A percentile compares a stretch with the other conserved stretches of the same genome.
phyloP scores from a whole-genome alignment of 2,113 vertebrate species.

The Arizona elegans region DNA sequence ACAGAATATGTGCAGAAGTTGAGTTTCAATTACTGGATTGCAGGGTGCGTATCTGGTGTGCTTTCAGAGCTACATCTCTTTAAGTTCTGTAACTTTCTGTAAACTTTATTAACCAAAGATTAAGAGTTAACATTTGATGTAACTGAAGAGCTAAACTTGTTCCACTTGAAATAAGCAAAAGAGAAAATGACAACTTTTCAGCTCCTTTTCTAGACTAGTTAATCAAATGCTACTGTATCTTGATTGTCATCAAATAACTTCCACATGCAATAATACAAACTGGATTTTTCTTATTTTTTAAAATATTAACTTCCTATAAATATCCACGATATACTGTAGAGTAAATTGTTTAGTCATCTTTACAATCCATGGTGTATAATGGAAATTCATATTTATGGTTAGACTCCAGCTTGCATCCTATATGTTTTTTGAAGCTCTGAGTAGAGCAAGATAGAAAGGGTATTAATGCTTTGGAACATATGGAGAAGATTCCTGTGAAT shows the following conservation, averaged over 20 bases:
- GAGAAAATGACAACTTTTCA: not conserved
- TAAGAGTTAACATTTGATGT: constrained; percentile 17
- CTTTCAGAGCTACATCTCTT: constrained; percentile 24
- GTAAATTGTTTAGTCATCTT: not conserved
- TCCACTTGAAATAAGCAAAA: constrained; percentile 7
- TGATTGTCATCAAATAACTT: not conserved
- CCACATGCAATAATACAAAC: not conserved
- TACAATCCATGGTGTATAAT: not conserved
- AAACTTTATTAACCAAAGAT: constrained; percentile 21
- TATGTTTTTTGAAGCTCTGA: not conserved
- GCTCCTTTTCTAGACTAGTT: not conserved
- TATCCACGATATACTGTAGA: not conserved
- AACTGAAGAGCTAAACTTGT: constrained; percentile 10
- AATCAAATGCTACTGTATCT: constrained; percentile 12
- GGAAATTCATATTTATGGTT: not conserved
- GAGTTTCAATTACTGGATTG: constrained; percentile 39
- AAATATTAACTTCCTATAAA: constrained; percentile 27
- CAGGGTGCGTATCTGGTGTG: not conserved
- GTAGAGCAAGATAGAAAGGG: not conserved
- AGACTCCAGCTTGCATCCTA: not conserved
- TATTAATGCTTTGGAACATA: not conserved
- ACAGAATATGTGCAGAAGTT: constrained; percentile 30
- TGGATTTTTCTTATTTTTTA: not conserved
- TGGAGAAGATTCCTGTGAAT: not conserved
- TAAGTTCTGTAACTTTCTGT: constrained; percentile 45